phyloP scores from a whole-genome alignment of 2,888 invertebrate genomes.

The Blastobasis lacticolella region DNA sequence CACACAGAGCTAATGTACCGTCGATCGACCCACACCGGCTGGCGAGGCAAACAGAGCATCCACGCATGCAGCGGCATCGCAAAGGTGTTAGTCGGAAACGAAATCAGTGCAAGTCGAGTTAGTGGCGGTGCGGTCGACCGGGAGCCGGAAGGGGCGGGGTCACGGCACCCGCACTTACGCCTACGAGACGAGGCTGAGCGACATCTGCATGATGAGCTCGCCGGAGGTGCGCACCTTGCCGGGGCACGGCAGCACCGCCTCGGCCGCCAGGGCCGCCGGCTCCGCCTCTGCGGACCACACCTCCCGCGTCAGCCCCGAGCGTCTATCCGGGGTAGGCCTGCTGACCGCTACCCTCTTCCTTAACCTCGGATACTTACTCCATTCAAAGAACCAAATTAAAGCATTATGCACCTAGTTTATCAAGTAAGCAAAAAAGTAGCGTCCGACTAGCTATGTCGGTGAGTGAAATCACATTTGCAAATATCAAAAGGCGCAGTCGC shows the following conservation, averaged over 20 bases:
- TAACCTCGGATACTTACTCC: no score
- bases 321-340: no score
- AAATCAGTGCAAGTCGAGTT: neutral
- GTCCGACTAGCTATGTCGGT: no score
- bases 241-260: conserved; percentile 57
- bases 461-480: no score
- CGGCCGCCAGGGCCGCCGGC: conserved; percentile 39
- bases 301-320: no score
- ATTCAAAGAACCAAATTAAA: no score
- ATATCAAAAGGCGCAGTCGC: neutral
- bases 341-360: no score
- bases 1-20: neutral
- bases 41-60: no score
- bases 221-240: conserved; percentile 56
- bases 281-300: conserved; percentile 10
- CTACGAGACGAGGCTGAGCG: conserved; percentile 43
- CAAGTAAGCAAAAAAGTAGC: no score
- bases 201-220: conserved; percentile 39
- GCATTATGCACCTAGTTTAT: no score
- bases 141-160: neutral
- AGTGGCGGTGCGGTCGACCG: conserved; percentile 8
- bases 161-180: conserved; percentile 47
- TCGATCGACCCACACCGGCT: neutral
- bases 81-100: neutral
- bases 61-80: neutral